Conservation (phyloP, 30 jellyfish, hydroid and myxozoan genomes). For the Morbakka virulenta region DNA sequence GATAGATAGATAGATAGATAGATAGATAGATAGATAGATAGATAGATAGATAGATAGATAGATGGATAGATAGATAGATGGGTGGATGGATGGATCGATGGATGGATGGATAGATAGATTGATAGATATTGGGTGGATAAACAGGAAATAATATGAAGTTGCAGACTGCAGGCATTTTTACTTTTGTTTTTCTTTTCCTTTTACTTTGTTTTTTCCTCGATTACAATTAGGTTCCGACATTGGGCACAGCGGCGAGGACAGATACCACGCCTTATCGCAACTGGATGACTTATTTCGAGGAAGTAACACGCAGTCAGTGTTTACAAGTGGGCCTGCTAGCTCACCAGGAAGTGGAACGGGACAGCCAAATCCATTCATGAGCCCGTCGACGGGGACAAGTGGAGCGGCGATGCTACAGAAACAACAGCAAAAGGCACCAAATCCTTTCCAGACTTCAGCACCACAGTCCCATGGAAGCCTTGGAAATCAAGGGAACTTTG, state of each 20-base stretch:
- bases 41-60: too few species aligned
- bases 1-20: too few species aligned
- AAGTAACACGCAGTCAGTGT: conserved; percentile 64
- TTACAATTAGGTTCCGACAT: too few species aligned
- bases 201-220: too few species aligned
- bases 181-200: too few species aligned
- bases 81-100: too few species aligned
- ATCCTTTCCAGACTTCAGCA: conserved; percentile 68
- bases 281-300: conserved; percentile 74
- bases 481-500: conserved; percentile 6
- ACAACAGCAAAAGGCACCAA: conserved; percentile 83
- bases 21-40: too few species aligned
- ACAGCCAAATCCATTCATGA: conserved; percentile 96
- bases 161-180: too few species aligned
- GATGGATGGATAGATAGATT: too few species aligned
- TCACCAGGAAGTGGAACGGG: conserved; percentile 24
- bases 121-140: too few species aligned
- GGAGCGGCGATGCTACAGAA: conserved; percentile 75
- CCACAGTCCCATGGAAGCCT: neutral
- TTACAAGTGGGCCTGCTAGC: conserved; percentile 42
- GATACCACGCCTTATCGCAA: conserved; percentile 59
- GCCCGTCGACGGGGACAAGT: conserved; percentile 78
- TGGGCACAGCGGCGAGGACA: conserved; percentile 32
- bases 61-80: too few species aligned
- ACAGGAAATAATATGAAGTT: too few species aligned